Conservation (phyloP, 2,797 vertebrate genomes). For the Trematomus bernacchii region DNA sequence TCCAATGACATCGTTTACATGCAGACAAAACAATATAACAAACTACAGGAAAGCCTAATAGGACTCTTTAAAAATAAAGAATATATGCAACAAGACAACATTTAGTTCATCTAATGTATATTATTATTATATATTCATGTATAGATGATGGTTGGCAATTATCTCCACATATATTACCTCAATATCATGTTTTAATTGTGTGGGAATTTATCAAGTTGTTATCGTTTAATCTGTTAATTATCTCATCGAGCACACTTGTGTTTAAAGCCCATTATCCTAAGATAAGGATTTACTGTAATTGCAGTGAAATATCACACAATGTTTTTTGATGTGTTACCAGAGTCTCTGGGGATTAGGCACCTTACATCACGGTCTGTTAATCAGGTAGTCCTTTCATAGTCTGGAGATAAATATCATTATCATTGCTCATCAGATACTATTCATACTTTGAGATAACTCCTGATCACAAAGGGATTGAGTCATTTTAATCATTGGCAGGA, state of each 20-base stretch:
- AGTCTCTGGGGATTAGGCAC: neutral
- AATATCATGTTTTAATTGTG: constrained; percentile 17
- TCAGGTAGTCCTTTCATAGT: neutral
- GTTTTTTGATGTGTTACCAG: neutral
- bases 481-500: neutral
- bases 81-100: no score
- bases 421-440: neutral
- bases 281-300: constrained; percentile 60
- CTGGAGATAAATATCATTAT: neutral
- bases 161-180: constrained; percentile 22
- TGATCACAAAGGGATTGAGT: neutral
- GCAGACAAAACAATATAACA: no score
- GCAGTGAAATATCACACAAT: constrained; percentile 24
- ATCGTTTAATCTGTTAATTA: constrained; percentile 59
- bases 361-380: neutral
- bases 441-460: neutral
- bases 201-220: constrained; percentile 25
- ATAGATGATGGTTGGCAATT: neutral
- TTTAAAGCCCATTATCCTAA: constrained; percentile 29
- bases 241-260: constrained; percentile 40
- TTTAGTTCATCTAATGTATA: no score
- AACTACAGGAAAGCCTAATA: no score
- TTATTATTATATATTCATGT: no score
- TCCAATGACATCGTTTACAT: no score
- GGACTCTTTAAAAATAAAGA: no score